Evolutionary conservation across 1,140 invertebrate species (phyloP).

Genomic region (Drosophila mojavensis): DNA sequence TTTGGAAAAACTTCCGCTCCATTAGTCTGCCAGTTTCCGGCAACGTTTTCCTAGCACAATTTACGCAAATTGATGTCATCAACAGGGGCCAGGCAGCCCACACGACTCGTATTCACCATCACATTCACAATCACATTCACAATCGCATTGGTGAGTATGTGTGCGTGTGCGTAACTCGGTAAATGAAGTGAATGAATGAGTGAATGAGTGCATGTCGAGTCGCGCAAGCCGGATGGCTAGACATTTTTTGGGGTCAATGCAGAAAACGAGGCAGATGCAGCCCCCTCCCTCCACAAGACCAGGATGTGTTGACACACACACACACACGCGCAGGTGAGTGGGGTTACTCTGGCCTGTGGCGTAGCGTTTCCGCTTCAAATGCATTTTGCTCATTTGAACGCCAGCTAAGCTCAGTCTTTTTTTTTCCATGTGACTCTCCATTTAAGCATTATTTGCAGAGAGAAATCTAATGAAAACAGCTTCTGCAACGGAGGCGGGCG

Average conservation of each 20-base stretch:
- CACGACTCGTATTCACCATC: constrained; percentile 23
- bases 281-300: not conserved
- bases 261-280: not conserved
- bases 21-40: constrained; percentile 82
- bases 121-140: constrained; percentile 10
- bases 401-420: not conserved
- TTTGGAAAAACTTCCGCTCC: constrained; percentile 82
- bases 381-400: constrained; percentile 53
- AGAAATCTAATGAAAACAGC: constrained; percentile 61
- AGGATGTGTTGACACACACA: constrained; percentile 60
- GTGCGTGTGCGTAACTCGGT: constrained; percentile 73
- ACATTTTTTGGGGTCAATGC: constrained; percentile 65
- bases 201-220: constrained; percentile 73
- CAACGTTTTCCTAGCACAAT: constrained; percentile 81
- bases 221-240: constrained; percentile 64
- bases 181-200: constrained; percentile 76
- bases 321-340: not conserved
- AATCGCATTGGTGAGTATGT: not conserved
- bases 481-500: constrained; percentile 28
- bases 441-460: constrained; percentile 63
- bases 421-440: constrained; percentile 34
- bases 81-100: constrained; percentile 49
- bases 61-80: constrained; percentile 83
- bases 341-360: constrained; percentile 14
- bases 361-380: constrained; percentile 37